A percentile compares a stretch with the other conserved stretches of the same genome.
These are phyloP conservation scores for Brienomyrus brachyistius DNA, from an alignment of 2,113 vertebrate genomes.

Conservation along the genomic window DNA sequence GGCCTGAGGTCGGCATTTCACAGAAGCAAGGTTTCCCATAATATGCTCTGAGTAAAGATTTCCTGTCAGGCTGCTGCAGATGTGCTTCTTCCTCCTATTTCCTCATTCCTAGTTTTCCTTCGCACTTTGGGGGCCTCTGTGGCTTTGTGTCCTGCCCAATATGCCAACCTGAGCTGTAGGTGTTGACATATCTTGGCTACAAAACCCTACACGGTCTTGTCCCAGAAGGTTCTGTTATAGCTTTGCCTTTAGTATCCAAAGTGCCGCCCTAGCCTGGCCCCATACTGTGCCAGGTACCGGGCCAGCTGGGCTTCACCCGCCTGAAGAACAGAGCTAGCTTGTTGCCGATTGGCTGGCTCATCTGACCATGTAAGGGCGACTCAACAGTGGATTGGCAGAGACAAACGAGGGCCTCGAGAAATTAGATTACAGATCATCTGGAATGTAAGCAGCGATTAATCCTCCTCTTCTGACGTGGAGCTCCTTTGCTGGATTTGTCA, in stretches of 20 bases:
- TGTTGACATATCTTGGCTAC: not conserved
- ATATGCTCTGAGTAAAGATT: constrained; percentile 65
- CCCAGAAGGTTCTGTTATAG: not conserved
- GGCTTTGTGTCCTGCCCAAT: not conserved
- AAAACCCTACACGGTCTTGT: not conserved
- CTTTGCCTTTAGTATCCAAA: not conserved
- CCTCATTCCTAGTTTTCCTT: not conserved
- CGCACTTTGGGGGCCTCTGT: not conserved
- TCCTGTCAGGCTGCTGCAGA: constrained; percentile 49
- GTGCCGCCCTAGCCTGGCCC: not conserved
- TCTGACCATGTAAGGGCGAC: not conserved
- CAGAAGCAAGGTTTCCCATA: constrained; percentile 39
- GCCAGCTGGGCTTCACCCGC: not conserved
- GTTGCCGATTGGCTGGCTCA: not conserved
- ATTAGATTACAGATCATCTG: constrained; percentile 7
- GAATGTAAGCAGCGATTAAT: constrained; percentile 1
- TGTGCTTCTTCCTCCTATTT: not conserved
- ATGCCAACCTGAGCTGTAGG: not conserved
- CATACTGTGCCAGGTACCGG: not conserved
- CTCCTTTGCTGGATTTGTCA: not conserved
- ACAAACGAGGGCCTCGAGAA: not conserved
- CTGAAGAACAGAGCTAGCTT: not conserved
- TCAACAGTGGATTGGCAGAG: not conserved
- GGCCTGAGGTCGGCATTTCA: constrained; percentile 44
- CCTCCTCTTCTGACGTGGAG: not conserved